Evolutionary conservation across 1,140 invertebrate genomes (phyloP).

Genomic region (Agrilus planipennis): DNA sequence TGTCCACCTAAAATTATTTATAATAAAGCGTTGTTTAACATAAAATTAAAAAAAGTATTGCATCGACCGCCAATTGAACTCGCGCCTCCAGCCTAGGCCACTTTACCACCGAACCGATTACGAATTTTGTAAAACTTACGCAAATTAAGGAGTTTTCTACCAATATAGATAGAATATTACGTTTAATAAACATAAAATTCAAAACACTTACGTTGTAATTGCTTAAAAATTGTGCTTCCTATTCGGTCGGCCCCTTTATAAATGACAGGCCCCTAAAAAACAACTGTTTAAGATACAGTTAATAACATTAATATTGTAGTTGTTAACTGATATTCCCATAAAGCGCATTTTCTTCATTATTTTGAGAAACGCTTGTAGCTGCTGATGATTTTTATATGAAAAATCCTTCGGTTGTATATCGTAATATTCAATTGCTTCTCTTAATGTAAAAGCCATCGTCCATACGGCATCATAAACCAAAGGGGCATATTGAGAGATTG

Average conservation of each 20-base stretch:
- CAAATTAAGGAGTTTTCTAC: too few species aligned
- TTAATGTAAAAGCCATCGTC: slow-evolving; percentile 67
- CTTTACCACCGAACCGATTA: too few species aligned
- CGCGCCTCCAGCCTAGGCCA: too few species aligned
- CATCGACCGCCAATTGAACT: too few species aligned
- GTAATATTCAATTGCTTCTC: slow-evolving; percentile 15
- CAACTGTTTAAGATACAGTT: slow-evolving; percentile 1
- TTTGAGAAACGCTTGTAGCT: slow-evolving; percentile 53
- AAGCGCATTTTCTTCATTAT: slow-evolving; percentile 64
- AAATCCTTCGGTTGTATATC: too few species aligned
- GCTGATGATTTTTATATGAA: slow-evolving; percentile 55
- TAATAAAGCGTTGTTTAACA: too few species aligned
- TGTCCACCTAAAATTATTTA: slow-evolving; percentile 52
- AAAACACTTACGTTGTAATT: slow-evolving; percentile 70
- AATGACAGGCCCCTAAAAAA: slow-evolving; percentile 66
- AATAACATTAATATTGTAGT: not conserved
- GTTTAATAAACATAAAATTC: too few species aligned
- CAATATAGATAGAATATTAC: too few species aligned
- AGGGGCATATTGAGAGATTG: slow-evolving; percentile 51
- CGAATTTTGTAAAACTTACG: too few species aligned
- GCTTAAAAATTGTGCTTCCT: slow-evolving; percentile 71
- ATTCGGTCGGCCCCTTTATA: slow-evolving; percentile 76
- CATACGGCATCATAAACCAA: slow-evolving; percentile 83
- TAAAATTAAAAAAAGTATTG: too few species aligned
- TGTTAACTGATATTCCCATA: slow-evolving; percentile 69